Conservation (phyloP, 2,113 vertebrate genomes). For the Epinephelus lanceolatus region DNA sequence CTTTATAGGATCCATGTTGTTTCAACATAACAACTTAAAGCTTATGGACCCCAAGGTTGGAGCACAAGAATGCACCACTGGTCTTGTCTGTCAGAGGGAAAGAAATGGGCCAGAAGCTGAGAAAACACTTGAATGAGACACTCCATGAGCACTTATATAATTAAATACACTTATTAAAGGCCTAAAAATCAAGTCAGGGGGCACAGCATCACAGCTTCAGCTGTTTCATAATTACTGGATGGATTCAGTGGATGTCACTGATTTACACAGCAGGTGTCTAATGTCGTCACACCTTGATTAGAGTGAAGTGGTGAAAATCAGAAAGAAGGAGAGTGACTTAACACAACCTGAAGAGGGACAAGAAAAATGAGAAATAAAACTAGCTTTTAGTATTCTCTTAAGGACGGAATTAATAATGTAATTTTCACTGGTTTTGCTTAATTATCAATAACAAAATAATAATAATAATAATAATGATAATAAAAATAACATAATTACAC, state of each 20-base stretch:
- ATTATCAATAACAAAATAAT: not conserved
- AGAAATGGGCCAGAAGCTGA: not conserved
- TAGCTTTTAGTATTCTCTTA: not conserved
- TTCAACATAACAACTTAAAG: no score
- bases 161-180: not conserved
- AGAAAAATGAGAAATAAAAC: not conserved
- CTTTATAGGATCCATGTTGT: no score
- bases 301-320: conserved; percentile 20
- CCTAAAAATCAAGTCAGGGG: conserved; percentile 4
- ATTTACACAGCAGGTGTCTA: conserved; percentile 45
- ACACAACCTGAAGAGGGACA: not conserved
- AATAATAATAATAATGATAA: no score
- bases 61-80: no score
- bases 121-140: not conserved
- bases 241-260: conserved; percentile 20
- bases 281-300: conserved; percentile 44
- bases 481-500: not conserved
- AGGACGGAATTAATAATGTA: no score
- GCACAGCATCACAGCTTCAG: not conserved
- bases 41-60: no score
- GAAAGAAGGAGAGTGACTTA: not conserved
- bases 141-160: no score
- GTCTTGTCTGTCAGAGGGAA: no score
- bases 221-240: not conserved
- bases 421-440: no score